Percentiles rank a stretch among this genome's conserved stretches.
Evolutionary conservation across 2,888 invertebrate genomes (phyloP).

Genomic region (Napeogenes sylphis): DNA sequence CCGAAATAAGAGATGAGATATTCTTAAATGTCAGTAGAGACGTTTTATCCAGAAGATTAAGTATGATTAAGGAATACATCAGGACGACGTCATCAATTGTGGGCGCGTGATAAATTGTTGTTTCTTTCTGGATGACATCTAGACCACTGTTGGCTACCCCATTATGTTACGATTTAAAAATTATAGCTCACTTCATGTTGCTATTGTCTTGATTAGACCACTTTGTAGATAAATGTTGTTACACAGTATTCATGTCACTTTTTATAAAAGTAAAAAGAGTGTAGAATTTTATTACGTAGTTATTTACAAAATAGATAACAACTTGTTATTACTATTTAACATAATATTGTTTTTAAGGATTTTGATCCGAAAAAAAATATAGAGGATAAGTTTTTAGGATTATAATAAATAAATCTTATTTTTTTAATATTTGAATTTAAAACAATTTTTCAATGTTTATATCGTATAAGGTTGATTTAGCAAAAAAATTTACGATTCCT

Average conservation of each 20-base stretch:
- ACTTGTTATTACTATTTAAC: not conserved
- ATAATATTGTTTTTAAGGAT: too few relatives aligned
- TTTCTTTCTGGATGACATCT: constrained; percentile 8
- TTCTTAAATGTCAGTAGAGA: constrained; percentile 4
- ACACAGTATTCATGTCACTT: too few relatives aligned
- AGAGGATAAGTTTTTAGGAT: too few relatives aligned
- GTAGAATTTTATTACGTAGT: not conserved
- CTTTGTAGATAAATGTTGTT: not conserved
- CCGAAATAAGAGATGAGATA: constrained; percentile 5
- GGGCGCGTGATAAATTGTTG: constrained; percentile 12
- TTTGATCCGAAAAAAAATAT: too few relatives aligned
- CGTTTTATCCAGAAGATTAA: constrained; percentile 7
- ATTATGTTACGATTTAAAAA: not conserved
- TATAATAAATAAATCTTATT: too few relatives aligned
- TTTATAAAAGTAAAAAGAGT: too few relatives aligned
- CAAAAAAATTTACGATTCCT: too few relatives aligned
- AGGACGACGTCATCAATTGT: constrained; percentile 11
- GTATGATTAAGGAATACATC: constrained; percentile 10
- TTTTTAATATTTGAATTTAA: too few relatives aligned
- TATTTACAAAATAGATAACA: not conserved
- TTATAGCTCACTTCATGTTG: not conserved
- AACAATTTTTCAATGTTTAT: too few relatives aligned
- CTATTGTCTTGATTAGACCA: not conserved
- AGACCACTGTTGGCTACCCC: constrained; percentile 1
- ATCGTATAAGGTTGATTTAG: too few relatives aligned